phyloP scores from a whole-genome alignment of 2,888 invertebrate species.

The Trachelus troglodyta region DNA sequence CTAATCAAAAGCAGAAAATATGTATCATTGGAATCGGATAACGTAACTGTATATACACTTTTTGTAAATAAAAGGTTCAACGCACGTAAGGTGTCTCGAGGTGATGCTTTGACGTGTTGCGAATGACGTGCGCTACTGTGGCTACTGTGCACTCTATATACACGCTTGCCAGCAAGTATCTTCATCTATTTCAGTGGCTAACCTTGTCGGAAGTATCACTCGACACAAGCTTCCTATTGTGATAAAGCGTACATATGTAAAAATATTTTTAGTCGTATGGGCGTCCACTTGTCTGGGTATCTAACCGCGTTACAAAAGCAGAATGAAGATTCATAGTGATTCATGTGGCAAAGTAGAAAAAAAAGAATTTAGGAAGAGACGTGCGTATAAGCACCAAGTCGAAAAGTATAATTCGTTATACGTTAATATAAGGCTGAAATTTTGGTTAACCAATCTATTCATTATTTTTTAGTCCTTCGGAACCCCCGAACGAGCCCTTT shows the following conservation, averaged over 20 bases:
- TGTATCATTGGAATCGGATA: background rate
- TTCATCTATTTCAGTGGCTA: constrained; percentile 52
- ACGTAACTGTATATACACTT: background rate
- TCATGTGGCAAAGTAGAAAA: background rate
- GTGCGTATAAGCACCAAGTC: background rate
- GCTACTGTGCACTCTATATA: background rate
- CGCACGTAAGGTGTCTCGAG: background rate
- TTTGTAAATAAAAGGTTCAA: background rate
- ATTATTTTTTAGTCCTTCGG: constrained; percentile 16
- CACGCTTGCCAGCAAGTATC: constrained; percentile 24
- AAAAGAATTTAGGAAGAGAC: background rate
- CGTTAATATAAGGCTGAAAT: constrained; percentile 20
- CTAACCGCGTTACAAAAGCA: background rate
- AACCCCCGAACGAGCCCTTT: background rate
- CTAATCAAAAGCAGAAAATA: background rate
- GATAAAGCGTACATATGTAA: constrained; percentile 37
- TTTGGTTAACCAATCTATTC: constrained; percentile 18
- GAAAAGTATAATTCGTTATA: constrained; percentile 16
- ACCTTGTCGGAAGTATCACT: constrained; percentile 55
- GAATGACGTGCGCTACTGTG: constrained; percentile 24
- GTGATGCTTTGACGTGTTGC: constrained; percentile 5
- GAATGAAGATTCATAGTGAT: background rate
- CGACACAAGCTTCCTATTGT: constrained; percentile 41
- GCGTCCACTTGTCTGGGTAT: background rate
- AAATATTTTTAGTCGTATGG: constrained; percentile 3